Evolutionary conservation across 2,888 invertebrate species (phyloP).

Genomic region (Amiota minor): DNA sequence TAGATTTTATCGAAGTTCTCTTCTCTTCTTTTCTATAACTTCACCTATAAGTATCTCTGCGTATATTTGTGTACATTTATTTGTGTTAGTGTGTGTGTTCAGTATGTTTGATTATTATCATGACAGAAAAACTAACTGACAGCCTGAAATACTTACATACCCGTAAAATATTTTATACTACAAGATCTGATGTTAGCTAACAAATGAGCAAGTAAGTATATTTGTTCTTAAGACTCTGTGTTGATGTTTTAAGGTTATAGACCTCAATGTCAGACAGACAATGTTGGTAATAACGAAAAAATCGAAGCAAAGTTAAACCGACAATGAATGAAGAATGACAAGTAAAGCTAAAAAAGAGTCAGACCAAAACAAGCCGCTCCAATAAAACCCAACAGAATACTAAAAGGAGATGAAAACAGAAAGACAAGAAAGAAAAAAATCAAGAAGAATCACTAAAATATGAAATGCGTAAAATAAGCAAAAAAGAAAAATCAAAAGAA

Average conservation of each 20-base stretch:
- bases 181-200: too few species aligned
- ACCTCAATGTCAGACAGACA: slow-evolving; percentile 46
- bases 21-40: too few species aligned
- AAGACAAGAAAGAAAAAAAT: background rate
- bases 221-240: too few species aligned
- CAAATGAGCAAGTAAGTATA: too few species aligned
- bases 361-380: slow-evolving; percentile 6
- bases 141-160: too few species aligned
- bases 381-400: background rate
- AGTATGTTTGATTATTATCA: too few species aligned
- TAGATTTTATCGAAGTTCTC: too few species aligned
- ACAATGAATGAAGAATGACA: slow-evolving; percentile 5
- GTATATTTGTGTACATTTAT: slow-evolving; percentile 57
- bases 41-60: slow-evolving; percentile 34
- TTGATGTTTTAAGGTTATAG: slow-evolving; percentile 55
- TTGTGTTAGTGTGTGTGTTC: slow-evolving; percentile 35
- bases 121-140: too few species aligned
- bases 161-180: too few species aligned
- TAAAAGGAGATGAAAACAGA: background rate
- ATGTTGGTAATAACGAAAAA: slow-evolving; percentile 37
- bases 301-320: background rate
- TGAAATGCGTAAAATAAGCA: slow-evolving; percentile 26
- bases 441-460: too few species aligned
- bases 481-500: slow-evolving; percentile 38
- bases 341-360: slow-evolving; percentile 28